Conservation (phyloP, 2,797 vertebrate genomes). For the Melanotaenia nigrans region DNA sequence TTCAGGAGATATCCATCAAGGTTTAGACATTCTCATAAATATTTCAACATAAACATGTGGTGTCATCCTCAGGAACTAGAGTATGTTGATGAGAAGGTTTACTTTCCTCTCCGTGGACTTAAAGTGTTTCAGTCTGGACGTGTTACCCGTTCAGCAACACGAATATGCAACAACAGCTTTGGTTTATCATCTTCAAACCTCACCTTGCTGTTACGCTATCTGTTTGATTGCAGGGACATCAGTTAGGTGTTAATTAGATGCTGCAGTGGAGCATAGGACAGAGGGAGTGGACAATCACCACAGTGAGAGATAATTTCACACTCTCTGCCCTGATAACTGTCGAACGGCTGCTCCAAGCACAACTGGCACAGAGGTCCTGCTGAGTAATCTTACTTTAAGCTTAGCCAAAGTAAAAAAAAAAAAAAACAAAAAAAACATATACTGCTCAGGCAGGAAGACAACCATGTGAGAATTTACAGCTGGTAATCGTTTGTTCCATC, state of each 20-base stretch:
- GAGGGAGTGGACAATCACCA: constrained; percentile 65
- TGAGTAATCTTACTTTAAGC: constrained; percentile 47
- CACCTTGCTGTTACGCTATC: constrained; percentile 20
- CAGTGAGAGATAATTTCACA: constrained; percentile 77
- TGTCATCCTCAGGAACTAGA: background rate
- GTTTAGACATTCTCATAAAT: background rate
- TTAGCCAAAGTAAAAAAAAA: constrained; percentile 27
- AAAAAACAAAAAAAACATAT: constrained; percentile 19
- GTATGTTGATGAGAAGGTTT: background rate
- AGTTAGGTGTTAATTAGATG: constrained; percentile 70
- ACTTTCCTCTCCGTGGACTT: background rate
- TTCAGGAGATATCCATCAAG: background rate
- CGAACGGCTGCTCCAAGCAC: constrained; percentile 60
- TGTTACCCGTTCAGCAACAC: background rate
- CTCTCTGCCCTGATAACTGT: constrained; percentile 71
- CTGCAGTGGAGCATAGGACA: constrained; percentile 64
- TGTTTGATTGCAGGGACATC: constrained; percentile 45
- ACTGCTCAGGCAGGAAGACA: constrained; percentile 5
- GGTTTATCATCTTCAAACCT: constrained; percentile 5
- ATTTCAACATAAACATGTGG: background rate
- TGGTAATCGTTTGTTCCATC: constrained; percentile 19
- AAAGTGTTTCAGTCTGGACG: background rate
- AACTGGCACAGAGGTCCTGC: constrained; percentile 48
- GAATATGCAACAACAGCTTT: background rate
- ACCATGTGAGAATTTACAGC: background rate